Evolutionary conservation across 2,113 vertebrate species (phyloP).

Genomic region (Onychorhynchus coronatus): DNA sequence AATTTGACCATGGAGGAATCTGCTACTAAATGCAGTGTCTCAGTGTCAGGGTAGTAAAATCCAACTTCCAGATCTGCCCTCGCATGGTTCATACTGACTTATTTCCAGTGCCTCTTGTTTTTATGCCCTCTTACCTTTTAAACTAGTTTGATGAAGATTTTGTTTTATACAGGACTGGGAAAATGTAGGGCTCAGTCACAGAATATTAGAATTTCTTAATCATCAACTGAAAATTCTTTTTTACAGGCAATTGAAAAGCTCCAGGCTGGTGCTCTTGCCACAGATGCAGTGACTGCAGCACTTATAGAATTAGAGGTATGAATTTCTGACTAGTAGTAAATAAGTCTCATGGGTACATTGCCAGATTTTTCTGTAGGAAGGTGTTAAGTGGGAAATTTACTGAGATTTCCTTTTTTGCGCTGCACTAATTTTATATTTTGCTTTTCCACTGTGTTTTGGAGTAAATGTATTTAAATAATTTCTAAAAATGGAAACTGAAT

Average conservation of each 20-base stretch:
- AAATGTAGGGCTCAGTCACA: not conserved
- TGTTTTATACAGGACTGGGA: not conserved
- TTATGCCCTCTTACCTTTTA: not conserved
- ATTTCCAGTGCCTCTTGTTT: not conserved
- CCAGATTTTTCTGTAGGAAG: not conserved
- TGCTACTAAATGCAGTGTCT: not conserved
- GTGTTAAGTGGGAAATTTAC: not conserved
- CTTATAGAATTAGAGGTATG: constrained; percentile 95
- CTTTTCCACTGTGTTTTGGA: not conserved
- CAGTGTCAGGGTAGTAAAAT: not conserved
- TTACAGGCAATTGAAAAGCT: constrained; percentile 93
- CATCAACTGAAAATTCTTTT: constrained; percentile 35
- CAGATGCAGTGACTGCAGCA: constrained; percentile 95
- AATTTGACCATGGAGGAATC: not conserved
- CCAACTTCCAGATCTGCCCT: not conserved
- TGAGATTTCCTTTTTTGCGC: not conserved
- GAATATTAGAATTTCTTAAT: not conserved
- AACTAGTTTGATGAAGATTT: not conserved
- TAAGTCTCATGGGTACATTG: not conserved
- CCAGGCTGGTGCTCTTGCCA: constrained; percentile 90
- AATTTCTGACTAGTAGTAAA: constrained; percentile 1
- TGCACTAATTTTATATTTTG: not conserved
- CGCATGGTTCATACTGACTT: not conserved
- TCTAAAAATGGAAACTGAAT: not conserved
- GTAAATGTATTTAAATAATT: not conserved